Evolutionary conservation across 2,797 vertebrate genomes (phyloP), one percentile per base, ranked within the genome.

Genomic region (Podarcis lilfordi): DNA sequence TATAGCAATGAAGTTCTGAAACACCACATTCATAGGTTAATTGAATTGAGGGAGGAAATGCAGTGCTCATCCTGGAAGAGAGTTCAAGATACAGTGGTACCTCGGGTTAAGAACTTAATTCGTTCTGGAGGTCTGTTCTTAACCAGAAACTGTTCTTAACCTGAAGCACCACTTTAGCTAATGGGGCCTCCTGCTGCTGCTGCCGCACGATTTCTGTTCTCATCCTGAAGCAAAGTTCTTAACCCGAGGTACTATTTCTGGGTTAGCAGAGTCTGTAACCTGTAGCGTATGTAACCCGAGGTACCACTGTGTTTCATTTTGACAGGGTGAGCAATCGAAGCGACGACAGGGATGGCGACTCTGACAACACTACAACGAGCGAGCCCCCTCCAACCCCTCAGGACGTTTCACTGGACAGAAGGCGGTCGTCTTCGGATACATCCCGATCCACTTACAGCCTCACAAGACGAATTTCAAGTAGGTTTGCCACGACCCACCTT

Each of bases 371-470:
- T 0, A 92, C 94, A 86, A 91, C 94, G 78, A 97, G 95, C 1
- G 97, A 97, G 10, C 94, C 96, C 80, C 96, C 97, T 45, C 92
- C 96, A 82, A 95, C 95, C 55, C 96, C 96, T 10, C 95, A 96
- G 91, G 96, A 97, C 37, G 94, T 81, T 88, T 97, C 96, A 69
- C 95, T 97, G 17, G 97, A 97, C 94, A 95, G 95, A 82, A 96
- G 97, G 80, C 94, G 96, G 0, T 97, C 97, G 0, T 97, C 96
- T 5, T 97, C 97, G 0, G 98, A 98, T 90, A 96, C 97, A 0
- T 97, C 97, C 11, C 97, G 96, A 86, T 98, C 97, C 89, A 96
- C 97, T 1, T 97, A 98, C 95, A 98, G 97, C 96, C 96, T 98
- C 93, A 97, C 97, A 0, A 97, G 97, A 72, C 96, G 98, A 68